Conservation (phyloP, 1,140 invertebrate species). For the Neoseiulus cucumeris region DNA sequence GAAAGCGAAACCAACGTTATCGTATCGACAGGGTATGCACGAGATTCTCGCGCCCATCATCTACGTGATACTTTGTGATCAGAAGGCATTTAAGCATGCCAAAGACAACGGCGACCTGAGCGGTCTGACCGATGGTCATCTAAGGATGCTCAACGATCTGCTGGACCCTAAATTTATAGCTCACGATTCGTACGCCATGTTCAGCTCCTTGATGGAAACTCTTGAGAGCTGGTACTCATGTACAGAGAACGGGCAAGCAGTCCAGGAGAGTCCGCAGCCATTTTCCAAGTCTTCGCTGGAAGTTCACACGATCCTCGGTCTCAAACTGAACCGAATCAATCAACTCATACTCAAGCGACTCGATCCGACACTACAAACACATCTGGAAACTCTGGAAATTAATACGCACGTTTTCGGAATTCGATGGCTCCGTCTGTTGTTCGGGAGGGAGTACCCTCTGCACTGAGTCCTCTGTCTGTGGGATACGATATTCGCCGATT, state of each 20-base stretch:
- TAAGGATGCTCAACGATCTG: constrained; percentile 16
- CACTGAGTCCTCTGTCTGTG: constrained; percentile 49
- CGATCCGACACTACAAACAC: constrained; percentile 42
- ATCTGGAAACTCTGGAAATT: constrained; percentile 46
- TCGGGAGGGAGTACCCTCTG: constrained; percentile 55
- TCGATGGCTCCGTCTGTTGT: constrained; percentile 54
- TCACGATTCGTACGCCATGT: constrained; percentile 27
- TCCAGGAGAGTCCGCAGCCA: not conserved
- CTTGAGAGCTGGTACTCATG: constrained; percentile 48
- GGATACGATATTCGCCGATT: constrained; percentile 57
- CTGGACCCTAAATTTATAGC: not conserved
- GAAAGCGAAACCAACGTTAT: constrained; percentile 43
- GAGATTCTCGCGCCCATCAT: constrained; percentile 53
- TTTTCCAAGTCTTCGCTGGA: constrained; percentile 16
- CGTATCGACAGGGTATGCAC: constrained; percentile 65
- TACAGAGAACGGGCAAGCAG: constrained; percentile 25
- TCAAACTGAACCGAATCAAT: constrained; percentile 44
- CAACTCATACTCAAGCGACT: constrained; percentile 41
- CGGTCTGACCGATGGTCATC: constrained; percentile 23
- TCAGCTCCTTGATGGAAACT: constrained; percentile 47
- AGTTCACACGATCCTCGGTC: constrained; percentile 26
- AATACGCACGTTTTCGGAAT: constrained; percentile 58
- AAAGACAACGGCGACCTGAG: constrained; percentile 28
- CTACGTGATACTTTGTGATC: constrained; percentile 49
- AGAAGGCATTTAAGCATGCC: constrained; percentile 38